Evolutionary conservation across 2,797 vertebrate species (phyloP).

Genomic region (Xerus rutilus): DNA sequence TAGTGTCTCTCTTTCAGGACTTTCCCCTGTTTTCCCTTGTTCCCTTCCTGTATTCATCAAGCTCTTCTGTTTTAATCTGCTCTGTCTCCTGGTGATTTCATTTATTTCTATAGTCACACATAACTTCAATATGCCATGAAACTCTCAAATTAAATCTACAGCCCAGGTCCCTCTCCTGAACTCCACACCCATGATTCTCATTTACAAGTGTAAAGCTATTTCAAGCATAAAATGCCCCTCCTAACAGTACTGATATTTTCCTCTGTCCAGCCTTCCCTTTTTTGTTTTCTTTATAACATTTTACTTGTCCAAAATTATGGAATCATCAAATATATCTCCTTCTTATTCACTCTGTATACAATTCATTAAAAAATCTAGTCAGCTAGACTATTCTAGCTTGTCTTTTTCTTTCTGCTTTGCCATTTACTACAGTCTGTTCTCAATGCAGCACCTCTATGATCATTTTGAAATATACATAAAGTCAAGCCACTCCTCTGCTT

Average conservation of each 20-base stretch:
- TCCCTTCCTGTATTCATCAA: background rate
- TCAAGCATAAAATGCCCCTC: background rate
- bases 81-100: background rate
- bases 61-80: background rate
- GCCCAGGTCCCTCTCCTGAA: background rate
- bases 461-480: background rate
- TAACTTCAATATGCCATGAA: background rate
- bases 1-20: background rate
- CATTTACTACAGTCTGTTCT: background rate
- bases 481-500: background rate
- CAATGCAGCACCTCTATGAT: background rate
- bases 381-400: background rate
- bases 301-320: background rate
- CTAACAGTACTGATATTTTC: background rate
- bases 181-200: background rate
- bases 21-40: background rate
- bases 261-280: too few relatives aligned
- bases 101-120: background rate
- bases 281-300: background rate
- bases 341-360: background rate
- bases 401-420: background rate
- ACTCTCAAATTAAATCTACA: background rate
- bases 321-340: background rate
- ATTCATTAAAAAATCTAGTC: background rate
- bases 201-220: background rate